Conservation (phyloP, 1,140 invertebrate genomes). For the Anadara kagoshimensis region DNA sequence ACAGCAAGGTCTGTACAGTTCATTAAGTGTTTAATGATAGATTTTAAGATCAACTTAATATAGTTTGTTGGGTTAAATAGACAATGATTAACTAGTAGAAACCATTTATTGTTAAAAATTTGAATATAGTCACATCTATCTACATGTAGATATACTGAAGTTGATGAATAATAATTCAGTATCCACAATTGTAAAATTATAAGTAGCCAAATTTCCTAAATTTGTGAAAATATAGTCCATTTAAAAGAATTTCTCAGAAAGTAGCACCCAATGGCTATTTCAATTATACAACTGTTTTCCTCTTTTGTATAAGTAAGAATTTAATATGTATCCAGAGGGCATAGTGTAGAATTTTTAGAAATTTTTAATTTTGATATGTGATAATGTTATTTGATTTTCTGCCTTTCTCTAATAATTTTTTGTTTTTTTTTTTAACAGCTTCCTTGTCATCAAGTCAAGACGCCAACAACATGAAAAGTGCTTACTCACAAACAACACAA, state of each 20-base stretch:
- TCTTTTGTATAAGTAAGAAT: no score
- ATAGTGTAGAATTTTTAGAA: no score
- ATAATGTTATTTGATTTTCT: no score
- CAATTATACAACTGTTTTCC: no score
- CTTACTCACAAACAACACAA: constrained; percentile 17
- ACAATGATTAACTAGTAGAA: not conserved
- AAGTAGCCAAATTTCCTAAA: no score
- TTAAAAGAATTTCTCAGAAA: no score
- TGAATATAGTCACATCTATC: constrained; percentile 8
- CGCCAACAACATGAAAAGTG: constrained; percentile 23
- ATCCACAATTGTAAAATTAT: no score
- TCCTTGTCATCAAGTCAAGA: constrained; percentile 53
- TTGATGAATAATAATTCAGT: no score
- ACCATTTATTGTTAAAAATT: not conserved
- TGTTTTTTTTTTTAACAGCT: constrained; percentile 37
- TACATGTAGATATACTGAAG: not conserved
- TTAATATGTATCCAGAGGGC: not conserved
- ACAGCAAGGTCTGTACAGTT: constrained; percentile 32
- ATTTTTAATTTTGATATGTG: no score
- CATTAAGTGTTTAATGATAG: constrained; percentile 1
- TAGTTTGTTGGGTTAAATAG: not conserved
- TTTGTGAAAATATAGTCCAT: no score
- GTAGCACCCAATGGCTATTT: no score
- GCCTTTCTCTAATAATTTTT: not conserved
- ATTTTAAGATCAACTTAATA: not conserved